Evolutionary conservation across 2,888 invertebrate species (phyloP), one percentile per base, ranked within the genome.

Genomic region (Polyommatus iphigenia): DNA sequence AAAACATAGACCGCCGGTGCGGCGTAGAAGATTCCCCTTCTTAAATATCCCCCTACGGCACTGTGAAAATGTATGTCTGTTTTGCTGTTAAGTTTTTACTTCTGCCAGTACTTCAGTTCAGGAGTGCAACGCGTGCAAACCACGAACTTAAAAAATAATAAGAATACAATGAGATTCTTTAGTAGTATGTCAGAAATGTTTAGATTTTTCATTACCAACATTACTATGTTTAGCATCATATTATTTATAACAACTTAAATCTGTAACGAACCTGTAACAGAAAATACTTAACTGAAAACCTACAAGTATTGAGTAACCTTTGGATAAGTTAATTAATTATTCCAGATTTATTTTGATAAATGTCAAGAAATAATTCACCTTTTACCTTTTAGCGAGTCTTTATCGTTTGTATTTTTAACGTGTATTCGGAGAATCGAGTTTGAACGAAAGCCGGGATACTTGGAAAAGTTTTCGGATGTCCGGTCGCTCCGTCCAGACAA

Each of bases 331-430:
- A 50, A 46, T 73, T 73, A 46, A 46, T 20, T 24, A n/a, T 67
- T 67, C 67, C 20, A 46, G 13, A 73, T 46, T 73, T 46, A 73
- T 73, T 41, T 41, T 46, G 73, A 73, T 41, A 46, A 73, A 46
- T 73, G 20, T 73, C 24, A 73, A 13, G 46, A 73, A 36, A 46
- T 67, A 67, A 32, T 67, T 67, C 67, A 67, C 67, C 62, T 67
- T 67, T 67, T 67, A 67, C 67, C 29, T 67, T 32, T 67, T 18
- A 32, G 67, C 15, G 20, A 32, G 67, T 67, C 29, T 67, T 67
- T 67, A 67, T 67, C 15, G 67, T 67, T 29, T 73, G 41, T 73
- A 73, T 73, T 73, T 73, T 73, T 67, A 67, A 67, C 67, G 29
- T 67, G 29, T 32, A 13, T 24, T 67, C 18, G 1, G 67, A 67